phyloP scores from a whole-genome alignment of 1,140 invertebrate species.

The Zaprionus davidi region DNA sequence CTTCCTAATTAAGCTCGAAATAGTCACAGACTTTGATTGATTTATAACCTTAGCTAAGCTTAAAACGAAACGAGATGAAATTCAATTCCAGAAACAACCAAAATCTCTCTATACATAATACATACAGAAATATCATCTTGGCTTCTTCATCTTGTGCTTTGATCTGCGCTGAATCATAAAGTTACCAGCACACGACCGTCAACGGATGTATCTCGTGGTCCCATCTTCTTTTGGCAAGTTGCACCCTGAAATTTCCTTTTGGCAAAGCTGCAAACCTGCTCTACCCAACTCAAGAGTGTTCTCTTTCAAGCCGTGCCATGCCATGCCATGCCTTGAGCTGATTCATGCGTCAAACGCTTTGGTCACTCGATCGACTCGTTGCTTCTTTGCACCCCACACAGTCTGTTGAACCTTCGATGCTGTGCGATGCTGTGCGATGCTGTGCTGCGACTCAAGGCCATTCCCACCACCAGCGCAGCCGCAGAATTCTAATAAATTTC shows the following conservation, averaged over 20 bases:
- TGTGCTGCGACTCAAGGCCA: slow-evolving; percentile 61
- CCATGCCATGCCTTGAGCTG: slow-evolving; percentile 21
- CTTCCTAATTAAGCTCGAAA: not conserved
- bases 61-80: not conserved
- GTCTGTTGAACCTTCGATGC: slow-evolving; percentile 65
- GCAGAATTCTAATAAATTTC: slow-evolving; percentile 74
- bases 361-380: slow-evolving; percentile 52
- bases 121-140: not conserved
- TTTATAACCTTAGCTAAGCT: not conserved
- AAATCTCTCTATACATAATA: slow-evolving; percentile 1
- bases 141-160: not conserved
- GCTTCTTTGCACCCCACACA: slow-evolving; percentile 60
- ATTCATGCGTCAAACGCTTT: slow-evolving; percentile 52
- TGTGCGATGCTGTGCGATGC: not conserved
- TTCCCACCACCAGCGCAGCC: slow-evolving; percentile 59
- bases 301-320: not conserved
- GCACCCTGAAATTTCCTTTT: slow-evolving; percentile 21
- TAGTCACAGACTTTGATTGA: not conserved
- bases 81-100: not conserved
- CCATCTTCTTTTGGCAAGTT: slow-evolving; percentile 11
- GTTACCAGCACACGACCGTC: not conserved
- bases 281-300: slow-evolving; percentile 20
- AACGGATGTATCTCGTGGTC: not conserved
- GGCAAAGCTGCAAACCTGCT: slow-evolving; percentile 46
- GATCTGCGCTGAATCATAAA: not conserved